These are phyloP conservation scores for Ariopsis seemanni DNA, from an alignment of 2,113 vertebrate species.

Conservation along the genomic window DNA sequence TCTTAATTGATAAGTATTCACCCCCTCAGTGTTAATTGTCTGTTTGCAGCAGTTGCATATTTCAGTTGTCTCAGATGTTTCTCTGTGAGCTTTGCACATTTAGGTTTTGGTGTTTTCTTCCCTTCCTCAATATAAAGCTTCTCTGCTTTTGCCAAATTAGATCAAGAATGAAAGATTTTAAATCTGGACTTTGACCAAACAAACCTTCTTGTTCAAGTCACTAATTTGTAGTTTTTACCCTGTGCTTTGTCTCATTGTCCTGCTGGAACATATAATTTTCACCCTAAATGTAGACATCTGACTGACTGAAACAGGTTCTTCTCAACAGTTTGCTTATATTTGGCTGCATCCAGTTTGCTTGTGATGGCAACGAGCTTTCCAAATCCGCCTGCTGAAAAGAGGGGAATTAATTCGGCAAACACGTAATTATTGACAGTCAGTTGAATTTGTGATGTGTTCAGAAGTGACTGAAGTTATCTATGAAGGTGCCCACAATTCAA, in stretches of 20 bases:
- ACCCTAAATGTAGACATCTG: background rate
- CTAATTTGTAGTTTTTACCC: background rate
- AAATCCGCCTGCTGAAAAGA: too few relatives aligned
- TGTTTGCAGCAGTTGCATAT: too few relatives aligned
- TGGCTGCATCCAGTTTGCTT: too few relatives aligned
- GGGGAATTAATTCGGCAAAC: too few relatives aligned
- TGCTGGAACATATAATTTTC: background rate
- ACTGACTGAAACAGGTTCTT: background rate
- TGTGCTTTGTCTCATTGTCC: background rate
- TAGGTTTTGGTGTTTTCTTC: background rate
- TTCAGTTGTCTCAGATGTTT: background rate
- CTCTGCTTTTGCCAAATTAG: background rate
- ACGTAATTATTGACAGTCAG: too few relatives aligned
- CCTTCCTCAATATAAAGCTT: background rate
- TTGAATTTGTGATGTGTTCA: too few relatives aligned
- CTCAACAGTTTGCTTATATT: background rate
- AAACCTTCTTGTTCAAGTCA: background rate
- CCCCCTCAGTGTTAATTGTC: background rate
- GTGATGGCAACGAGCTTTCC: too few relatives aligned
- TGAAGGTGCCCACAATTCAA: too few relatives aligned
- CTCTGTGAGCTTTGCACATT: background rate
- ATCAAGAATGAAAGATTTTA: background rate
- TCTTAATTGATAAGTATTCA: background rate
- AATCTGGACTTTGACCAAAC: background rate
- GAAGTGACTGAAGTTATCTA: too few relatives aligned